phyloP scores from a whole-genome alignment of 2,797 vertebrate genomes.

The Galagoides demidoff region DNA sequence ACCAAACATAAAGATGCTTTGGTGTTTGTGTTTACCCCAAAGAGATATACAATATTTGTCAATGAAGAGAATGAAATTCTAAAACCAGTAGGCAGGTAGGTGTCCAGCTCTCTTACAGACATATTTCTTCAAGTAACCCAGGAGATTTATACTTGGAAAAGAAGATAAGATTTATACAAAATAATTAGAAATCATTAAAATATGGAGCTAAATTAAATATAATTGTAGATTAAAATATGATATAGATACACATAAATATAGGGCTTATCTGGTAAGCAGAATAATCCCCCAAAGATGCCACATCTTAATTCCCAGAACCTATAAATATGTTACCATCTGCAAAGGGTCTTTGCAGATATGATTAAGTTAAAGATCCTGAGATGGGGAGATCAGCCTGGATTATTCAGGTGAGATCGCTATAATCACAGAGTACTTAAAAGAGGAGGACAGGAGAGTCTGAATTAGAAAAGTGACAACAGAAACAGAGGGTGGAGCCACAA shows the following conservation, averaged over 20 bases:
- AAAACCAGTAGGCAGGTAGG: background rate
- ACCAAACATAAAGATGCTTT: slow-evolving; percentile 23
- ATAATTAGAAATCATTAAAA: slow-evolving; percentile 8
- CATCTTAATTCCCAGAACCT: background rate
- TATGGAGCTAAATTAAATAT: background rate
- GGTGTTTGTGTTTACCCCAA: background rate
- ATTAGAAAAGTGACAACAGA: background rate
- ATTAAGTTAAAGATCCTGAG: background rate
- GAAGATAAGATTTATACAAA: background rate
- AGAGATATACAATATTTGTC: background rate
- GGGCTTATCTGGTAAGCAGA: background rate
- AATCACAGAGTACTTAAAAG: background rate
- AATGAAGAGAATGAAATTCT: background rate
- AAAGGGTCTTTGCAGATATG: background rate
- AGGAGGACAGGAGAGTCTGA: background rate
- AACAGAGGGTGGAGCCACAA: background rate
- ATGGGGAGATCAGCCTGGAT: background rate
- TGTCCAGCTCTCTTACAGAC: background rate
- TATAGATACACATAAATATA: background rate
- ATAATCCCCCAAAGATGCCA: background rate
- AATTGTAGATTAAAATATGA: background rate
- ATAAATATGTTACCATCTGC: background rate
- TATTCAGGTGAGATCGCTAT: background rate
- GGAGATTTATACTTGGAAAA: background rate
- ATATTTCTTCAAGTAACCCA: background rate